phyloP scores from a whole-genome alignment of 2,888 invertebrate genomes.

The Ophion obscuratus region DNA sequence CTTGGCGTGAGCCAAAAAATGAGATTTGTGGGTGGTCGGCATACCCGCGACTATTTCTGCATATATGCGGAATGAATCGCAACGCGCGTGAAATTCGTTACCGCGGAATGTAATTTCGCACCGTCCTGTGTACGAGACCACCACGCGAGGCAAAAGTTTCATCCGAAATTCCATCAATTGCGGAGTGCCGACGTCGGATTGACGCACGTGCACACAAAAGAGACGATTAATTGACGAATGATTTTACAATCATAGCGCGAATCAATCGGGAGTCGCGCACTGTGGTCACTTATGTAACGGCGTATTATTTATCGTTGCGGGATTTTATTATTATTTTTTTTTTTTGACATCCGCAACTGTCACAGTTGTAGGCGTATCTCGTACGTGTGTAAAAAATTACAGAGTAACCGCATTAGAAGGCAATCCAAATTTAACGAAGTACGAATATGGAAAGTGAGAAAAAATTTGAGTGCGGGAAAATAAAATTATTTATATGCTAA shows the following conservation, averaged over 20 bases:
- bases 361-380: too few relatives aligned
- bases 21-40: neutral
- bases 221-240: slow-evolving; percentile 33
- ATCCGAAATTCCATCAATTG: slow-evolving; percentile 20
- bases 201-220: slow-evolving; percentile 2
- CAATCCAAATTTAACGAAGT: too few relatives aligned
- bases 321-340: too few relatives aligned
- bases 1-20: neutral
- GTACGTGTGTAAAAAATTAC: too few relatives aligned
- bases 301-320: too few relatives aligned
- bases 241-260: slow-evolving; percentile 29
- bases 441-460: too few relatives aligned
- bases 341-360: too few relatives aligned
- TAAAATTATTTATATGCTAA: too few relatives aligned
- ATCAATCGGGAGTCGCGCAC: neutral
- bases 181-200: neutral
- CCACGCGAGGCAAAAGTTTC: neutral
- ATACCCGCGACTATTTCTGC: neutral
- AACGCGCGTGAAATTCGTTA: slow-evolving; percentile 25
- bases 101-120: slow-evolving; percentile 46
- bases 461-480: too few relatives aligned
- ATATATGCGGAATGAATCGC: slow-evolving; percentile 13
- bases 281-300: too few relatives aligned
- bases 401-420: too few relatives aligned
- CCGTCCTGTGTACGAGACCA: neutral